Percentiles rank a stretch among this genome's conserved stretches.
Conservation (phyloP, 1,140 invertebrate species). For the Magallana ariakensis region DNA sequence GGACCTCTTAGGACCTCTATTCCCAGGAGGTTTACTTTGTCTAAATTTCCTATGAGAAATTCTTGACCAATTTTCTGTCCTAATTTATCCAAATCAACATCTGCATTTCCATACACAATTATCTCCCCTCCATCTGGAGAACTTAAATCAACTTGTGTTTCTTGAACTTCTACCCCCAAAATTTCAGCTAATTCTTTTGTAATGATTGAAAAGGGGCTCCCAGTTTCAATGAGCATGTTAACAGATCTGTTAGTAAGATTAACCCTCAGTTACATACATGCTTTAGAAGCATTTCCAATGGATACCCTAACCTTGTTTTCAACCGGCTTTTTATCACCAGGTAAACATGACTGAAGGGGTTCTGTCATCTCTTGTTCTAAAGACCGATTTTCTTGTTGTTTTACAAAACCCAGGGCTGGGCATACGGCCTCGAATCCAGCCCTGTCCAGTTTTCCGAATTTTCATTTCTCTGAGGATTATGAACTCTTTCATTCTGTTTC, state of each 20-base stretch:
- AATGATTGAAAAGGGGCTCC: conserved; percentile 6
- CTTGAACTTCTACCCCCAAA: not conserved
- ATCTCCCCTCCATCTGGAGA: conserved; percentile 31
- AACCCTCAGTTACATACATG: not conserved
- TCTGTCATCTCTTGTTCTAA: too few species aligned
- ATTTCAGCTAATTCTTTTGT: conserved; percentile 12
- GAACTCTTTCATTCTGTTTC: too few species aligned
- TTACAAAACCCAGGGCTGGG: not conserved
- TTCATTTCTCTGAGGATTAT: not conserved
- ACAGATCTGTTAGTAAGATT: not conserved
- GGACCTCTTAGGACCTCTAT: conserved; percentile 8
- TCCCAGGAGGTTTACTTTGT: not conserved
- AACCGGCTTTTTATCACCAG: not conserved
- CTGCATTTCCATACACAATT: not conserved
- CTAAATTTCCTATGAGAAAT: not conserved
- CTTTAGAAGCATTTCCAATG: not conserved
- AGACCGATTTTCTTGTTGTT: not conserved
- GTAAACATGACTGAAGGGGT: too few species aligned
- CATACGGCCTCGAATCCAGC: not conserved
- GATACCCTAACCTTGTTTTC: not conserved
- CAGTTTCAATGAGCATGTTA: not conserved
- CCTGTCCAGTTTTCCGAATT: conserved; percentile 17
- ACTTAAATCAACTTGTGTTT: conserved; percentile 3
- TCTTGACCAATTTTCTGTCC: conserved; percentile 32
- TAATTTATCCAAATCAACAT: conserved; percentile 10